phyloP scores from a whole-genome alignment of 2,113 vertebrate species.

The Paralichthys olivaceus region DNA sequence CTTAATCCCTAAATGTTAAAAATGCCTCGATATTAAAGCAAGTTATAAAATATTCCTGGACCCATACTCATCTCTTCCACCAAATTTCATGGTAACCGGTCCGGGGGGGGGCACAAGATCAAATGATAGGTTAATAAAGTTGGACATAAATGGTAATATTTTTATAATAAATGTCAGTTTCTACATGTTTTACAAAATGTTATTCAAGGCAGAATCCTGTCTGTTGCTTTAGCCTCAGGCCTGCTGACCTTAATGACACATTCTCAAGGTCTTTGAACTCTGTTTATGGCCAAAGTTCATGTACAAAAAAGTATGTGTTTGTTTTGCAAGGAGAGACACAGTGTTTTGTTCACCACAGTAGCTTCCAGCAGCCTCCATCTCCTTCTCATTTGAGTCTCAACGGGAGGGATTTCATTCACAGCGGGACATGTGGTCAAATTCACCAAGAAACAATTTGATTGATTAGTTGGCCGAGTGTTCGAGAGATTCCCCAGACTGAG shows the following conservation, averaged over 20 bases:
- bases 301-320: conserved; percentile 29
- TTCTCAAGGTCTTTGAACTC: conserved; percentile 46
- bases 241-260: conserved; percentile 48
- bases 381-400: neutral
- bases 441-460: neutral
- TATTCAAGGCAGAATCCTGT: too few species aligned
- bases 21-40: too few species aligned
- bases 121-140: too few species aligned
- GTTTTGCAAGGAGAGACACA: conserved; percentile 41
- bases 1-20: too few species aligned
- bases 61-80: too few species aligned
- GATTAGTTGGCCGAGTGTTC: conserved; percentile 16
- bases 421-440: neutral
- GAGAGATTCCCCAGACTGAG: conserved; percentile 3
- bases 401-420: neutral
- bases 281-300: conserved; percentile 67
- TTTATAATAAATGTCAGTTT: neutral
- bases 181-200: too few species aligned
- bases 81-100: too few species aligned
- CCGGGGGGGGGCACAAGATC: too few species aligned
- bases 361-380: neutral
- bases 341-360: conserved; percentile 40
- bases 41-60: too few species aligned
- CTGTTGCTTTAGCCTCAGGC: neutral
- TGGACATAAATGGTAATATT: too few species aligned